Base-by-base conservation (phyloP, 2,888 invertebrate species). In the Polyploca ridens region DNA sequence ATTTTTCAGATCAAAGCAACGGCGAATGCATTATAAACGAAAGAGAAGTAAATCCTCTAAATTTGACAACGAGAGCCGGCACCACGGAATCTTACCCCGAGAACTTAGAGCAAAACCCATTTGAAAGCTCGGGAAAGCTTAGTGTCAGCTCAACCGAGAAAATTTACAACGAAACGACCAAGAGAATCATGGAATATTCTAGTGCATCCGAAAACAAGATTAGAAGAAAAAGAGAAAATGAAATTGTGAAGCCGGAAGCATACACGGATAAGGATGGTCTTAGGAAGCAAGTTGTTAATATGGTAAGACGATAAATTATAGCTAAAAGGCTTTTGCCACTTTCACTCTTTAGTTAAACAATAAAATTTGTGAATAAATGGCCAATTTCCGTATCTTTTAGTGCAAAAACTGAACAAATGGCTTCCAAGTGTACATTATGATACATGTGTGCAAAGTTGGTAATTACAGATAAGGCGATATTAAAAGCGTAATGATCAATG, bases 161-260 rank as follows among this genome's bases (percentile, higher is more conserved):
- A 69, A 80, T 85, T 54, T 74, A 87, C 58, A 90, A 92, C 62
- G 85, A 88, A 62, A 88, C 91, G 0, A 82, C 74, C 3, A 61
- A 41, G 44, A 89, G 85, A 66, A 76, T 78, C 3, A 70, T 76
- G 11, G 87, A 89, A 68, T 86, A 87, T 69, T 82, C 85, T 0
- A 90, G 85, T 64, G 80, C 84, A 11, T 73, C 83, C 10, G 88
- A 85, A 63, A 94, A 94, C 70, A 92, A 91, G 79, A 81, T 94
- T 3, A 93, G 96, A 66, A 91, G 95, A 61, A 95, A 95, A 78
- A 91, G 97, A 67, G 96, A 96, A 69, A 95, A 94, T 27, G 96
- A 97, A 75, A 95, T 97, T 3, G 95, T 97, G n/a, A 95, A 96
- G 65, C 95, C 96, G n/a, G 96, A 96, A 79, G 95, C 95, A 0